Conservation (phyloP, 2,797 vertebrate species). For the Chelidonichthys spinosus region DNA sequence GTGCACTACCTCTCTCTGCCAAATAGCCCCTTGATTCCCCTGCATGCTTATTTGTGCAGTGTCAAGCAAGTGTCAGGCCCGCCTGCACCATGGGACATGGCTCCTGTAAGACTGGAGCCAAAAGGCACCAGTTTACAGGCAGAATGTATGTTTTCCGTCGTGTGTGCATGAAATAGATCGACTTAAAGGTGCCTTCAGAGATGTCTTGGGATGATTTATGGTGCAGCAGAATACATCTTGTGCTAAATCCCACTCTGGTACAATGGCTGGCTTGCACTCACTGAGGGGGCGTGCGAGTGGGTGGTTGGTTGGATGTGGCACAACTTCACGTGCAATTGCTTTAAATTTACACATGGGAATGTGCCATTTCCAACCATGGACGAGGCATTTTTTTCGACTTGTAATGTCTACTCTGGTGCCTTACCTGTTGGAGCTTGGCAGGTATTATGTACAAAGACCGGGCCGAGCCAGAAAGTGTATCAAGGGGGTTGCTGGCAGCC, state of each 20-base stretch:
- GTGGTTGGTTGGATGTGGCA: conserved; percentile 73
- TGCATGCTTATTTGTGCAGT: conserved; percentile 41
- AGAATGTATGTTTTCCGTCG: conserved; percentile 14
- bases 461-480: conserved; percentile 53
- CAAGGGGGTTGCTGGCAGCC: conserved; percentile 85
- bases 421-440: conserved; percentile 79
- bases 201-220: conserved; percentile 31
- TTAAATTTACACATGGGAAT: conserved; percentile 63
- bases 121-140: conserved; percentile 11
- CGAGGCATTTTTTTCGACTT: conserved; percentile 41
- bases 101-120: conserved; percentile 32
- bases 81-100: conserved; percentile 31
- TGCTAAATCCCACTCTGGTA: conserved; percentile 60
- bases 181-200: conserved; percentile 29
- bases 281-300: conserved; percentile 54
- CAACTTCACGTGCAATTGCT: conserved; percentile 68
- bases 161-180: not conserved
- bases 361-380: conserved; percentile 46
- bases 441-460: conserved; percentile 60
- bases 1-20: conserved; percentile 60
- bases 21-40: conserved; percentile 41
- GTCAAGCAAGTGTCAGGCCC: conserved; percentile 31
- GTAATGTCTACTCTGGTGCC: conserved; percentile 55
- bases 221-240: conserved; percentile 52
- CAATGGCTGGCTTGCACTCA: conserved; percentile 63